A percentile compares a stretch with the other conserved stretches of the same genome.
phyloP scores from a whole-genome alignment of 2,797 vertebrate species.

The Pteronotus mesoamericanus region DNA sequence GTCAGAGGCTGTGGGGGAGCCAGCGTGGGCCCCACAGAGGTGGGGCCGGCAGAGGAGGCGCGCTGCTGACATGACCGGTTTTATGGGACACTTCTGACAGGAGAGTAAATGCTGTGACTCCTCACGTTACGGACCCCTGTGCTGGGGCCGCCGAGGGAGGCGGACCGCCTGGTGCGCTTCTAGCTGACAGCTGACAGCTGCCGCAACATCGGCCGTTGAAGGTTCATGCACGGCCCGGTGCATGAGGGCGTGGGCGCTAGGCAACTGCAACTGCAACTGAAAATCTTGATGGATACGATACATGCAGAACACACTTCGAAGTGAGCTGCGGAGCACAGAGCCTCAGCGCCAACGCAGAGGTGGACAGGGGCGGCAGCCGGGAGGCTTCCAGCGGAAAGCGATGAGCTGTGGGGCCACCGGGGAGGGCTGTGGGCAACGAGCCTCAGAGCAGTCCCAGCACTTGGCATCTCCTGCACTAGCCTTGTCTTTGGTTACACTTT shows the following conservation, averaged over 20 bases:
- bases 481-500: neutral
- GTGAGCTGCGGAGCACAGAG: neutral
- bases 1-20: neutral
- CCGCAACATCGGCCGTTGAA: neutral
- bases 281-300: neutral
- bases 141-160: neutral
- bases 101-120: neutral
- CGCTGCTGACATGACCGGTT: neutral
- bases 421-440: rapidly evolving
- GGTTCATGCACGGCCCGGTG: neutral
- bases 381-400: neutral
- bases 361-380: neutral
- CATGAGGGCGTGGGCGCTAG: neutral
- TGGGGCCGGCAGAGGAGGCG: neutral
- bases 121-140: neutral
- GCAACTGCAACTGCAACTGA: neutral
- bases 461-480: neutral
- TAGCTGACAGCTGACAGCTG: neutral
- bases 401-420: neutral
- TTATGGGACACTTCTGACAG: neutral
- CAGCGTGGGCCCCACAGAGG: neutral
- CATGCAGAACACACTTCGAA: too few species aligned
- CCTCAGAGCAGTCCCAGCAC: neutral
- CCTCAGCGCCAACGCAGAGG: neutral
- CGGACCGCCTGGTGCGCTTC: neutral